phyloP scores from a whole-genome alignment of 2,888 invertebrate species.

The Habrosyne pyritoides region DNA sequence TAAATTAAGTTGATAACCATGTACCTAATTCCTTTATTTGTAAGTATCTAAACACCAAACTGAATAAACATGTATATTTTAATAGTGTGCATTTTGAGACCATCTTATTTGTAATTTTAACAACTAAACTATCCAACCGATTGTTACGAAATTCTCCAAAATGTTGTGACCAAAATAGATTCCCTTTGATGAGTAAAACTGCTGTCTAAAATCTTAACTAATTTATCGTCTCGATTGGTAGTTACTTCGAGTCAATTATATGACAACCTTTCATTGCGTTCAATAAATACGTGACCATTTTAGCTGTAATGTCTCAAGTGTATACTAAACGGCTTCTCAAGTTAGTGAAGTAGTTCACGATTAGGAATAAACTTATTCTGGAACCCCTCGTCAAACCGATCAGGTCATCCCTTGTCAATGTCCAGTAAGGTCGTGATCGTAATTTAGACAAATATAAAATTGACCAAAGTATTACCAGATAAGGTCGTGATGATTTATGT shows the following conservation, averaged over 20 bases:
- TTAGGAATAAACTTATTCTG: slow-evolving; percentile 30
- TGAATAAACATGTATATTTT: too few species aligned
- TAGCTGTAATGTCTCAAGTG: not conserved
- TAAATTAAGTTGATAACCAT: slow-evolving; percentile 35
- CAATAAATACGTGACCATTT: not conserved
- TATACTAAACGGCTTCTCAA: slow-evolving; percentile 6
- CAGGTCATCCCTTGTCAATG: slow-evolving; percentile 40
- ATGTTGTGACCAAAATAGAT: too few species aligned
- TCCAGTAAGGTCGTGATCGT: slow-evolving; percentile 25
- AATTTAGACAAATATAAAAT: slow-evolving; percentile 22
- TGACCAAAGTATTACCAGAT: not conserved
- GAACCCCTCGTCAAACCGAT: slow-evolving; percentile 39
- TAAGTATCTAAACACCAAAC: not conserved
- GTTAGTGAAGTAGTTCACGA: slow-evolving; percentile 13
- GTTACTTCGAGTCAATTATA: too few species aligned
- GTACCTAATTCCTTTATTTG: slow-evolving; percentile 21
- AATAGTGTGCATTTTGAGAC: too few species aligned
- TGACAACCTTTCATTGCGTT: too few species aligned
- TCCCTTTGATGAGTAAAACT: not conserved
- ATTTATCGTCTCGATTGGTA: too few species aligned
- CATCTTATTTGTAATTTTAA: too few species aligned
- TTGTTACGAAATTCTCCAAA: too few species aligned
- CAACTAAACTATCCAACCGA: too few species aligned
- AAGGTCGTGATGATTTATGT: not conserved
- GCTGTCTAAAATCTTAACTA: too few species aligned